phyloP scores from a whole-genome alignment of 2,888 invertebrate species.

The Caenorhabditis uteleia region DNA sequence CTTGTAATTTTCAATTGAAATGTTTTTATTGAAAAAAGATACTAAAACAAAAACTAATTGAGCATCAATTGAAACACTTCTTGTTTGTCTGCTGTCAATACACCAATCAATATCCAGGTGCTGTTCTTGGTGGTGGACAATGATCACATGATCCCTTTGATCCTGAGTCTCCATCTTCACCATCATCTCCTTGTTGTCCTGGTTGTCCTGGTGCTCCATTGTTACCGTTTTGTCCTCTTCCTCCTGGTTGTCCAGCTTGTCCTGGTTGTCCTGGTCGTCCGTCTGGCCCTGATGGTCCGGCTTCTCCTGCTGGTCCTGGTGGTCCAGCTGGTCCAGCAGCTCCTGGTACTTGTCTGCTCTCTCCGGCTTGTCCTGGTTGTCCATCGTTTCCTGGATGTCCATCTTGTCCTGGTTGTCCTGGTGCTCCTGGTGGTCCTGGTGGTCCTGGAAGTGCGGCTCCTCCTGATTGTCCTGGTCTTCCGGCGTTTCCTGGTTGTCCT shows the following conservation, averaged over 20 bases:
- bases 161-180: constrained; percentile 43
- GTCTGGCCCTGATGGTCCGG: constrained; percentile 40
- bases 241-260: constrained; percentile 38
- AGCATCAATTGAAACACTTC: neutral
- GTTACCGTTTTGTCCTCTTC: constrained; percentile 44
- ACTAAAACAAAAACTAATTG: neutral
- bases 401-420: constrained; percentile 22
- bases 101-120: constrained; percentile 44
- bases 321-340: constrained; percentile 49
- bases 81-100: too few species aligned
- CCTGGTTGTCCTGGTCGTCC: constrained; percentile 49
- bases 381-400: constrained; percentile 43
- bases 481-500: constrained; percentile 46
- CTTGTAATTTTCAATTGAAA: too few species aligned
- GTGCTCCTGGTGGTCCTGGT: constrained; percentile 23
- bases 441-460: constrained; percentile 43
- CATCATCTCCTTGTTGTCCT: constrained; percentile 33
- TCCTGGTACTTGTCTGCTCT: constrained; percentile 38
- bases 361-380: constrained; percentile 53
- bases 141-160: constrained; percentile 44
- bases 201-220: constrained; percentile 52
- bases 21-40: too few species aligned
- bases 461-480: constrained; percentile 42
- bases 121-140: constrained; percentile 49
- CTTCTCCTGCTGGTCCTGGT: constrained; percentile 51